Evolutionary conservation across 2,888 invertebrate species (phyloP), one percentile per base, ranked within the genome.

Genomic region (Syrista parreyssii): DNA sequence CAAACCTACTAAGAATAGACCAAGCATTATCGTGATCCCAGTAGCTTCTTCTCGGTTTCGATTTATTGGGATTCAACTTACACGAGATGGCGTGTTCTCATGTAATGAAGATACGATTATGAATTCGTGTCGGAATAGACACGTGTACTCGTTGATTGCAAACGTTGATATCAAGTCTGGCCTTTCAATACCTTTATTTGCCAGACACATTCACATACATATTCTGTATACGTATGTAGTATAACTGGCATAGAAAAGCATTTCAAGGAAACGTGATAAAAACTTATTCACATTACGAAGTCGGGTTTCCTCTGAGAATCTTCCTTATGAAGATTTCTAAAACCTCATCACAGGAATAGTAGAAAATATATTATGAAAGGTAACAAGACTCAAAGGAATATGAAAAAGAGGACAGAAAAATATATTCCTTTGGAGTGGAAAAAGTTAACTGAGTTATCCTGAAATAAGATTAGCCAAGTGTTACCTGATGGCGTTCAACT

Each of bases 121-220:
- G 82, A 85, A 85, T 86, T 85, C 84, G 84, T 85, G 86, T 84
- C 84, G 86, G 86, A 88, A 86, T 84, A 82, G 81, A 82, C 87
- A 89, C 84, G 86, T 88, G 89, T 83, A 84, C 84, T 84, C 79
- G 82, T 78, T 81, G 88, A 89, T 89, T 86, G 82, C 82, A 80
- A 83, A 84, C 78, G 79, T 79, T 78, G 79, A 31, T 12, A 15
- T 71, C 23, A 31, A 33, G 71, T 31, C 31, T 30, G 12, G 71
- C 32, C 32, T 30, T 23, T 31, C 31, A 23, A 55, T 55, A 23
- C 23, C 40, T 23, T 23, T 55, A 6, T 23, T 23, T 23, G 9
- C 40, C 23, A 55, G 15, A 40, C 11, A 11, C 2, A 35, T 12
- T 12, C 11, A 11, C 12, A 35, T 6, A 6, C 6, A 40, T 40